Conservation (phyloP, 2,888 invertebrate species). For the Tethea ocularis region DNA sequence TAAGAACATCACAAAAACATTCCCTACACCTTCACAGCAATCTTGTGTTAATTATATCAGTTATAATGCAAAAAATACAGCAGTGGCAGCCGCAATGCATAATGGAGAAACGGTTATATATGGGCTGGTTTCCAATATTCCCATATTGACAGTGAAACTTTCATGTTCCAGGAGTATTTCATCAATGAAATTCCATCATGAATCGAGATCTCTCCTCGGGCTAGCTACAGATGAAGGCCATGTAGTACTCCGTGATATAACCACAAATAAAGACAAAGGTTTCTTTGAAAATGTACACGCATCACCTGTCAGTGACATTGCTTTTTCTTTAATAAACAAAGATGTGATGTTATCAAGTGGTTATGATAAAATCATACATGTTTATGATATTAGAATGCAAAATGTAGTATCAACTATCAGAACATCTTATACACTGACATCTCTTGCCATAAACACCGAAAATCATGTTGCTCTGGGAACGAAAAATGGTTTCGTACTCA, state of each 20-base stretch:
- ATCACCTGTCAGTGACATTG: conserved; percentile 83
- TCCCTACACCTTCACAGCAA: conserved; percentile 67
- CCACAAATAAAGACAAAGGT: conserved; percentile 74
- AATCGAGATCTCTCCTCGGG: conserved; percentile 70
- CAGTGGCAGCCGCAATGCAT: conserved; percentile 73
- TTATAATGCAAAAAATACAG: conserved; percentile 77
- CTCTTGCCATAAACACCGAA: conserved; percentile 70
- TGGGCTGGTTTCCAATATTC: conserved; percentile 77
- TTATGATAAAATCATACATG: conserved; percentile 81
- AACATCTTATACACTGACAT: conserved; percentile 67
- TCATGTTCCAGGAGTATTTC: conserved; percentile 72
- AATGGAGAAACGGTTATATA: conserved; percentile 80
- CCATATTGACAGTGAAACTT: conserved; percentile 70
- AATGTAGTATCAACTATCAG: conserved; percentile 71
- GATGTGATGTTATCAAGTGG: conserved; percentile 83
- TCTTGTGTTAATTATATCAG: conserved; percentile 70
- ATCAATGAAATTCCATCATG: conserved; percentile 78
- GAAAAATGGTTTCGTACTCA: conserved; percentile 78
- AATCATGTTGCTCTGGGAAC: conserved; percentile 82
- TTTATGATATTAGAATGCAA: conserved; percentile 81
- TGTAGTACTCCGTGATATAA: conserved; percentile 70
- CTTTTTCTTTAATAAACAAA: conserved; percentile 81
- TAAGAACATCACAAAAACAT: conserved; percentile 74
- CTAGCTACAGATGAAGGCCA: conserved; percentile 81
- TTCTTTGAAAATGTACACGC: conserved; percentile 80